Conservation (phyloP, 2,113 vertebrate species). For the Saiga tatarica region DNA sequence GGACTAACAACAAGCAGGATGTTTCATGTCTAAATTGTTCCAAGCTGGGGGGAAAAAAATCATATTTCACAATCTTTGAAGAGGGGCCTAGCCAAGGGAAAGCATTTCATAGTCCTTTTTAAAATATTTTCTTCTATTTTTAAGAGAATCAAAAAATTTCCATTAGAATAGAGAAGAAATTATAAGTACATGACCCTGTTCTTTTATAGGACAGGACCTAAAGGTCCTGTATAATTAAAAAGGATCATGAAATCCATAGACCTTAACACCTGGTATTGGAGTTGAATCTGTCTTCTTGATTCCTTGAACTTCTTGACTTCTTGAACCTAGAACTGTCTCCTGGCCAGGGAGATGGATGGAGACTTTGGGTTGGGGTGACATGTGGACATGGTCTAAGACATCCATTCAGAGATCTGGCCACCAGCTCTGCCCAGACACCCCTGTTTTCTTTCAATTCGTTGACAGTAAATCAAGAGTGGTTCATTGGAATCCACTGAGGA, state of each 20-base stretch:
- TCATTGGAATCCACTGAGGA: not conserved
- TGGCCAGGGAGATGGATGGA: not conserved
- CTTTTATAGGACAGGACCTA: not conserved
- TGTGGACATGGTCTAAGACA: no score
- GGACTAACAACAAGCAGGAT: not conserved
- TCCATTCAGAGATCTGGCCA: not conserved
- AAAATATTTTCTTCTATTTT: no score
- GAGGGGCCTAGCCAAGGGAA: not conserved
- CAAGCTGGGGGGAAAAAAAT: not conserved
- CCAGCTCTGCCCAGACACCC: not conserved
- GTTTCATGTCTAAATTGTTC: not conserved
- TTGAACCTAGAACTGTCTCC: not conserved
- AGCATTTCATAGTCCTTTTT: not conserved
- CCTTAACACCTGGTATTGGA: not conserved
- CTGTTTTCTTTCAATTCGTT: not conserved
- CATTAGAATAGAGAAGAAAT: not conserved
- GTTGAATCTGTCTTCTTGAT: not conserved
- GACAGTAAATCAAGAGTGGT: not conserved
- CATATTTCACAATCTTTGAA: not conserved
- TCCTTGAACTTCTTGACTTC: not conserved
- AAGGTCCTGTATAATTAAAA: not conserved
- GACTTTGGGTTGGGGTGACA: rapidly evolving
- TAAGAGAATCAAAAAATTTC: not conserved
- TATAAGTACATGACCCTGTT: not conserved
- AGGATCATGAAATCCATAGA: not conserved